Percentiles rank a stretch among this genome's conserved stretches.
Conservation (phyloP, 2,888 invertebrate species). For the Drosophila paranaensis region DNA sequence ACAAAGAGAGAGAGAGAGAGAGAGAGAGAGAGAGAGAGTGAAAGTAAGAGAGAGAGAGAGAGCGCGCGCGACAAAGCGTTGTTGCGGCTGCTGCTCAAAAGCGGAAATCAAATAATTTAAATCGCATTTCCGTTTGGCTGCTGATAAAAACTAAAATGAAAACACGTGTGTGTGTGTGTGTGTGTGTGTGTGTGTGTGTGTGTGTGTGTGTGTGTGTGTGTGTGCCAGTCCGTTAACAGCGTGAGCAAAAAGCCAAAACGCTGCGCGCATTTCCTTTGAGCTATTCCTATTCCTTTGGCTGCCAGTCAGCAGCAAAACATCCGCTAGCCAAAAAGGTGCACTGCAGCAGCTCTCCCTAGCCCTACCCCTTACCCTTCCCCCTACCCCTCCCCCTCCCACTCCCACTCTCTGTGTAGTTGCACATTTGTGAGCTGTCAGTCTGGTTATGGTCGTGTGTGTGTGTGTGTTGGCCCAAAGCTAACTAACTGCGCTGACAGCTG, state of each 20-base stretch:
- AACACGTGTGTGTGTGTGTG: slow-evolving; percentile 9
- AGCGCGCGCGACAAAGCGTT: slow-evolving; percentile 3
- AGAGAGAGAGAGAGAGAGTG: background rate
- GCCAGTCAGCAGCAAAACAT: slow-evolving; percentile 51
- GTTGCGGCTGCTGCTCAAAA: slow-evolving; percentile 42
- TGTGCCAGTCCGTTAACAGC: slow-evolving; percentile 21
- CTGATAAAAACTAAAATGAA: slow-evolving; percentile 59
- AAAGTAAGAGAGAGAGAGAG: background rate
- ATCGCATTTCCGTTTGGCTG: slow-evolving; percentile 76
- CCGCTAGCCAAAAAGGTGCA: slow-evolving; percentile 45
- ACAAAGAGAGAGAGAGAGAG: too few relatives aligned
- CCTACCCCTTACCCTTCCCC: background rate
- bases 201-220: slow-evolving; percentile 19
- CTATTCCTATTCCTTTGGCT: slow-evolving; percentile 38
- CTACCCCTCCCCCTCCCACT: background rate
- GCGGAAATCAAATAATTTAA: slow-evolving; percentile 81
- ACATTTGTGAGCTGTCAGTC: slow-evolving; percentile 47
- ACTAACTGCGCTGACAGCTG: slow-evolving; percentile 50
- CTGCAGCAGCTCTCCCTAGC: background rate
- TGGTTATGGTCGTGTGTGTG: slow-evolving; percentile 23
- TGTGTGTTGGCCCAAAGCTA: slow-evolving; percentile 29
- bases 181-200: slow-evolving; percentile 5
- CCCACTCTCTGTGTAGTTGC: background rate
- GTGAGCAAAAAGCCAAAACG: slow-evolving; percentile 27
- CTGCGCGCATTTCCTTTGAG: slow-evolving; percentile 42